Evolutionary conservation across 2,113 vertebrate genomes (phyloP).

Genomic region (Nesoenas mayeri): DNA sequence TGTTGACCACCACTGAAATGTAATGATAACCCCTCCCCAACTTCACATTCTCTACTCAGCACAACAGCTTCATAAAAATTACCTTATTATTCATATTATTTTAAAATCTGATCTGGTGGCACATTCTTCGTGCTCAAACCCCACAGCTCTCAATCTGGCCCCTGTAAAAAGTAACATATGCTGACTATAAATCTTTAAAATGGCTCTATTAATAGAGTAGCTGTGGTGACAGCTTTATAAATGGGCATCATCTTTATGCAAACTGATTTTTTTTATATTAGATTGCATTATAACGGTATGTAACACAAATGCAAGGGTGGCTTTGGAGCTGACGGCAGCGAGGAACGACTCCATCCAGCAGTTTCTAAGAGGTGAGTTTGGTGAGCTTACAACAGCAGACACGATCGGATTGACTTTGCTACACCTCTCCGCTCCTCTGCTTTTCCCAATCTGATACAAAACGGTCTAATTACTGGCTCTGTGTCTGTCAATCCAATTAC

Average conservation of each 20-base stretch:
- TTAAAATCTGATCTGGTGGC: conserved; percentile 27
- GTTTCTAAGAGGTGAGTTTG: not conserved
- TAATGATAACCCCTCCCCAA: not conserved
- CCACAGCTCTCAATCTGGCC: conserved; percentile 67
- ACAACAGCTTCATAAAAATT: not conserved
- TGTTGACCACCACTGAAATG: not conserved
- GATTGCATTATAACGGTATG: conserved; percentile 47
- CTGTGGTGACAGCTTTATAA: conserved; percentile 74
- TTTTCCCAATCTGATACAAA: conserved; percentile 61
- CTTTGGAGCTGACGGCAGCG: not conserved
- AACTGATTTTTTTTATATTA: conserved; percentile 48
- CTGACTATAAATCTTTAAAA: conserved; percentile 75
- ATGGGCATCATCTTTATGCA: conserved; percentile 73
- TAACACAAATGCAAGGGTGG: conserved; percentile 12
- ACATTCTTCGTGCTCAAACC: conserved; percentile 47
- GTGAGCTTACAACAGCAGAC: not conserved
- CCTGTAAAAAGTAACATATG: conserved; percentile 73
- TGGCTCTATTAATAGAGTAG: conserved; percentile 74
- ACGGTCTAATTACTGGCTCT: conserved; percentile 63
- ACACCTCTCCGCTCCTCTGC: conserved; percentile 55
- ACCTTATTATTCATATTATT: not conserved
- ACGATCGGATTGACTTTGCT: conserved; percentile 53
- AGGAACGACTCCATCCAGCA: not conserved
- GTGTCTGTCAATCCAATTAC: conserved; percentile 73
- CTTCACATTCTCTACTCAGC: not conserved